Conservation (phyloP, 2,797 vertebrate species). For the Odontamblyopus rebecca region DNA sequence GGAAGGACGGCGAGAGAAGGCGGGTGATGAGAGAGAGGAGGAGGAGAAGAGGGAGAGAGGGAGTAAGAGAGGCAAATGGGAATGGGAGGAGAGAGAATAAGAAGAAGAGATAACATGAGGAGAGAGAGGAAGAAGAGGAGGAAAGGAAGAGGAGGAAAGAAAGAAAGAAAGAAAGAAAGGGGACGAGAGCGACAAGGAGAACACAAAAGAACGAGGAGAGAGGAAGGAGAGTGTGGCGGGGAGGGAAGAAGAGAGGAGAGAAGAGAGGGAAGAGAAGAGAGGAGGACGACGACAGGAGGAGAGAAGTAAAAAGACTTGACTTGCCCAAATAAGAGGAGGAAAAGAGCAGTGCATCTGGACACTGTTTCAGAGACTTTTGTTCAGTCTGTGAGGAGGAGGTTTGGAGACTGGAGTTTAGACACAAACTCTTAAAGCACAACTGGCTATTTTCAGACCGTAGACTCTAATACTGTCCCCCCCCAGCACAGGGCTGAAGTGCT, state of each 20-base stretch:
- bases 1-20: no score
- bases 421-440: background rate
- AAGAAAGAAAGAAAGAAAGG: no score
- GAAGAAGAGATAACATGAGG: no score
- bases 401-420: background rate
- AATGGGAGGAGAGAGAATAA: no score
- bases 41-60: no score
- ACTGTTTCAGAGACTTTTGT: constrained; percentile 2
- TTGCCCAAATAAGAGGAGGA: constrained; percentile 17
- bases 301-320: constrained; percentile 16
- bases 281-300: no score
- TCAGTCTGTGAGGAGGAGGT: background rate
- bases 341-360: constrained; percentile 24
- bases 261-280: background rate
- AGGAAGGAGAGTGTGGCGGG: constrained; percentile 1
- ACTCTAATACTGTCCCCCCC: background rate
- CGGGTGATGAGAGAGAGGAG: no score
- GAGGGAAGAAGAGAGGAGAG: constrained; percentile 5
- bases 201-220: background rate
- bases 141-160: no score
- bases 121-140: no score
- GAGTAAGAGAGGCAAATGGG: no score
- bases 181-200: background rate
- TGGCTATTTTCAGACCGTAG: background rate
- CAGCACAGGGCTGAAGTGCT: no score